Percentiles rank a stretch among this genome's conserved stretches.
These are phyloP conservation scores for Mormyrops attenuatus DNA, from an alignment of 2,797 vertebrate genomes.

Conservation along the genomic window DNA sequence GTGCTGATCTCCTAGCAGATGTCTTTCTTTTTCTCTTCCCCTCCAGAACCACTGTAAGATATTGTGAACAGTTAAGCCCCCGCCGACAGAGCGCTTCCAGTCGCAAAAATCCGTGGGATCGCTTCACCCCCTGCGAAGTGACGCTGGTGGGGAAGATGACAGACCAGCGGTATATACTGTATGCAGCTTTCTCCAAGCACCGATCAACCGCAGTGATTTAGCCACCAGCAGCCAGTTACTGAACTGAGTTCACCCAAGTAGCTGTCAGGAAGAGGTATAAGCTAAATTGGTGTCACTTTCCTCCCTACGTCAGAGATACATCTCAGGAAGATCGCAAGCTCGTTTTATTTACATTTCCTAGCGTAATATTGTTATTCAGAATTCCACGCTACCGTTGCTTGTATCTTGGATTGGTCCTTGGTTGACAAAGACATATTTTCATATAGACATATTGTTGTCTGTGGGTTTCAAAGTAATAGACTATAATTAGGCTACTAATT, in stretches of 20 bases:
- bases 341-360: not conserved
- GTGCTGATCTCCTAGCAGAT: constrained; percentile 44
- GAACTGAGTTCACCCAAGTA: not conserved
- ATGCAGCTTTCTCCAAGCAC: not conserved
- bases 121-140: not conserved
- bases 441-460: not conserved
- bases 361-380: not conserved
- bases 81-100: not conserved
- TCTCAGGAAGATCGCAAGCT: not conserved
- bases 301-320: not conserved
- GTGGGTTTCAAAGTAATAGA: not conserved
- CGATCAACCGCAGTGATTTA: not conserved
- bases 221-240: not conserved
- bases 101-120: not conserved
- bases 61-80: not conserved
- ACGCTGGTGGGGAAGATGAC: not conserved
- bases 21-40: not conserved
- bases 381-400: not conserved
- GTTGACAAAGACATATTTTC: not conserved
- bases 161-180: not conserved
- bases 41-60: not conserved
- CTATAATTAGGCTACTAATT: not conserved
- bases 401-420: not conserved
- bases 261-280: not conserved
- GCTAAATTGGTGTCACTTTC: not conserved